Evolutionary conservation across 2,113 vertebrate species (phyloP), one percentile per base, ranked within the genome.

Genomic region (Phyllostomus discolor): DNA sequence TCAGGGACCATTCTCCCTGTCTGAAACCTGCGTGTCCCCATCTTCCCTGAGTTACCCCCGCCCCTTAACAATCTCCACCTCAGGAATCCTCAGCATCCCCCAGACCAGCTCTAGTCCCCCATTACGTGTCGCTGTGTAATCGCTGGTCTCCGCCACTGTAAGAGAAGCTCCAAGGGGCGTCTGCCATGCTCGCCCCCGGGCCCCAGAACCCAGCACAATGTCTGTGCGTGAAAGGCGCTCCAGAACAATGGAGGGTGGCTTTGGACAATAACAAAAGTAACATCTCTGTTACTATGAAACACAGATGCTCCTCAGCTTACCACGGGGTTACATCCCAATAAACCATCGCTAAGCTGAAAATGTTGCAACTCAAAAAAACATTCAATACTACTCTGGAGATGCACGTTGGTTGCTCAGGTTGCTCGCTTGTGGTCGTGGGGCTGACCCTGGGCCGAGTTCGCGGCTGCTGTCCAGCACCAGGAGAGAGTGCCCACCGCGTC

Each of bases 401-500:
- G 9, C 0, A 14, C 4, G 4, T 31, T 5, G 31, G 59, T 17
- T 46, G 41, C 8, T 16, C 4, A 12, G 4, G 31, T 10, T 33
- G 46, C 10, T 19, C 2, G 7, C 73, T 19, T 15, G 7, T 33
- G 28, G 19, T 17, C 46, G 2, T 3, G 22, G n/a, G 6, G 50
- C n/a, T 57, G 50, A 15, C 78, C 50, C n/a, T 15, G 72, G 72
- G 41, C 6, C 10, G 26, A 0, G 12, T 11, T 43, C 6, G 1
- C 24, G 3, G 38, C 41, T 24, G 12, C 38, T 3, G 50, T 26
- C 76, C 33, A 15, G 78, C n/a, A 35, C 35, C n/a, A 38, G 22
- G 50, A 41, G n/a, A 35, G 52, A 2, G n/a, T 26, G 50, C 17
- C 22, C 1, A 15, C 33, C 6, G 3, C n/a, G 1, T 14, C 1